Percentiles rank a stretch among this genome's conserved stretches.
phyloP scores from a whole-genome alignment of 2,797 vertebrate species.

The Taeniopygia guttata region DNA sequence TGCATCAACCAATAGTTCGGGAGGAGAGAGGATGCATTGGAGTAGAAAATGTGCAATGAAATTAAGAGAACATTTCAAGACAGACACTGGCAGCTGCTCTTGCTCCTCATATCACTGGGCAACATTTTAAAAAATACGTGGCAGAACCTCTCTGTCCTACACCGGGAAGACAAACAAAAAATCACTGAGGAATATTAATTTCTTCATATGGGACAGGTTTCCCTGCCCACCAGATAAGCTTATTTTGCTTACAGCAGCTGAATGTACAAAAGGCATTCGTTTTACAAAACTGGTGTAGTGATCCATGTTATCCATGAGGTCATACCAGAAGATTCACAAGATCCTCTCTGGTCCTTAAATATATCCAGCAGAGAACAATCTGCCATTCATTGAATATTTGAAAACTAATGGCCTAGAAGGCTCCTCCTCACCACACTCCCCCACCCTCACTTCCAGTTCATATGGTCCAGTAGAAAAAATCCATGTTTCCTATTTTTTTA shows the following conservation, averaged over 20 bases:
- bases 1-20: background rate
- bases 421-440: background rate
- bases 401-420: background rate
- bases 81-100: background rate
- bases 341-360: slow-evolving; percentile 21
- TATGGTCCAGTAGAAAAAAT: background rate
- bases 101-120: background rate
- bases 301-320: background rate
- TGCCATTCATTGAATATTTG: background rate
- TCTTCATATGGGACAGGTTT: background rate
- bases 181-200: background rate
- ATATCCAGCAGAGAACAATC: slow-evolving; percentile 19
- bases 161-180: background rate
- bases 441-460: background rate
- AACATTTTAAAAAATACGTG: background rate
- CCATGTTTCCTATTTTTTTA: background rate
- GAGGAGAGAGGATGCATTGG: background rate
- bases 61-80: background rate
- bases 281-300: background rate
- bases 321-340: background rate
- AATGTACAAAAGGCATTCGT: background rate
- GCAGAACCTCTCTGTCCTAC: background rate
- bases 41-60: background rate
- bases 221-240: background rate
- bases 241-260: background rate